Base-by-base conservation (phyloP, 35 echinoderm and acorn worm species). In the Chiridota heheva region DNA sequence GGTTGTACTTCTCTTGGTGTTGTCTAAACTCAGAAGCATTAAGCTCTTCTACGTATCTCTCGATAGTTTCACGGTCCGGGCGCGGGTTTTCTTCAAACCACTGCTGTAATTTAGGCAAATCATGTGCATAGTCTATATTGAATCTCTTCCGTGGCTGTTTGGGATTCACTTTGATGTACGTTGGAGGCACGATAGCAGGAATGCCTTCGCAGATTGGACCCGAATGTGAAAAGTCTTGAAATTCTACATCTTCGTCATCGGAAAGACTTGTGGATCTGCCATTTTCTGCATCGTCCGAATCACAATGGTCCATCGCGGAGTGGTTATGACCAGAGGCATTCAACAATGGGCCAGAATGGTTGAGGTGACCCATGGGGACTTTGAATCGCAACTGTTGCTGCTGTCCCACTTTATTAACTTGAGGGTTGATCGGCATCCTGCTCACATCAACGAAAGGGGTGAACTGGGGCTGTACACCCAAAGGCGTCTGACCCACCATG, bases 21-120 rank as follows among this genome's bases (percentile, higher is more conserved):
- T 83, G 67, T 35, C 95, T 78, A 44, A 91, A 98, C 53, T 91
- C 88, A 0, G 84, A 82, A 29, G 72, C 63, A 70, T 98, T 98
- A 16, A 98, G 76, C 67, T 98, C 85, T 44, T 76, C 69, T 20
- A 91, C 84, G 37, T 88, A 91, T 26, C 69, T 47, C 25, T 91
- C 84, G 8, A 91, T 98, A 10, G 89, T 92, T 42, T 88, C 89
- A 4, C 89, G 58, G 65, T 98, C 95, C 0, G 95, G 95, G 34
- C 83, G 73, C 0, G 95, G 84, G 44, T 88, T 87, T 7, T 88
- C 60, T 12, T 79, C 85, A 36, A 98, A 98, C 95, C 95, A 98
- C 2, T 73, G 57, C 55, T 98, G 85, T 28, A 98, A 82, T 58
- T 91, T 91, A 7, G 95, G 95, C 27, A 91, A 78, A 64, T 98